Percentiles rank a stretch among this genome's conserved stretches.
Evolutionary conservation across 2,113 vertebrate species (phyloP).

Genomic region (Rana temporaria): DNA sequence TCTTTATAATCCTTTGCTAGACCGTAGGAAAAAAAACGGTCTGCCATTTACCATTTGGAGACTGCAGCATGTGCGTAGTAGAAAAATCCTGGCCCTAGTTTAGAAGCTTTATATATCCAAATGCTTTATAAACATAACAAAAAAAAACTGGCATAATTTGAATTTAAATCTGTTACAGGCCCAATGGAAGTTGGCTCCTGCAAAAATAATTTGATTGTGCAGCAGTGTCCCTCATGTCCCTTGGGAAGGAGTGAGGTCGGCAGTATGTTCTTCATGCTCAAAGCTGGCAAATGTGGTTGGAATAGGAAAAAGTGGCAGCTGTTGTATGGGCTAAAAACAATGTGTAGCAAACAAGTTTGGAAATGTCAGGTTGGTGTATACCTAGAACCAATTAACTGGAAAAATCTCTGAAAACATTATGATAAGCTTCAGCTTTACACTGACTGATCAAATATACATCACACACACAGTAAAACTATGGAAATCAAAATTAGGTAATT

Average conservation of each 20-base stretch:
- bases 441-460: not conserved
- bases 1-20: constrained; percentile 5
- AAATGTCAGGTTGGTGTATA: constrained; percentile 18
- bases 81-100: constrained; percentile 30
- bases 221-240: not conserved
- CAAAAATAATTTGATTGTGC: constrained; percentile 38
- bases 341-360: constrained; percentile 28
- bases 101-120: not conserved
- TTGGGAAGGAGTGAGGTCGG: constrained; percentile 35
- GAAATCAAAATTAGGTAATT: too few relatives aligned
- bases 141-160: constrained; percentile 39
- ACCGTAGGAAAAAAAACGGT: constrained; percentile 8
- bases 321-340: constrained; percentile 28
- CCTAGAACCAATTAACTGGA: constrained; percentile 24
- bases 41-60: constrained; percentile 15
- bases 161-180: constrained; percentile 32
- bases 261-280: constrained; percentile 33
- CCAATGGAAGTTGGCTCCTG: constrained; percentile 32
- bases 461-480: not conserved
- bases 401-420: not conserved
- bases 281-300: constrained; percentile 36
- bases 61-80: constrained; percentile 10
- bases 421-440: constrained; percentile 6
- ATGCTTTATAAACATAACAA: constrained; percentile 1
- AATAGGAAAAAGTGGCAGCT: constrained; percentile 33